phyloP scores from a whole-genome alignment of 2,888 invertebrate genomes.

The Napeogenes inachia region DNA sequence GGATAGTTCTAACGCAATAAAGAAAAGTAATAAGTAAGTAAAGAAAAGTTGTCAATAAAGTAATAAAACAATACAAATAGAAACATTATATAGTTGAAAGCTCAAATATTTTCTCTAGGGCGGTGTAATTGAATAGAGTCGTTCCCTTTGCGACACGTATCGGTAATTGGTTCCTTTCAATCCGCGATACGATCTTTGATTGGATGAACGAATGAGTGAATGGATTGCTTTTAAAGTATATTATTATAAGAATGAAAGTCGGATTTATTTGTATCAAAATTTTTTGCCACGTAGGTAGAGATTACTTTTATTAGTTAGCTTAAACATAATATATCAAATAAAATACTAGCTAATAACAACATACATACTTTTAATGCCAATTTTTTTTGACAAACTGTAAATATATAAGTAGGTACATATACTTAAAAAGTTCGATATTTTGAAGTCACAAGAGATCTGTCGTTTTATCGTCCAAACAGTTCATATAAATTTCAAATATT shows the following conservation, averaged over 20 bases:
- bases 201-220: conserved; percentile 10
- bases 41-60: conserved; percentile 1
- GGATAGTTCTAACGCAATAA: not conserved
- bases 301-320: too few relatives aligned
- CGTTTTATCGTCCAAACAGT: too few relatives aligned
- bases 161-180: conserved; percentile 25
- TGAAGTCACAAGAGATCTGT: too few relatives aligned
- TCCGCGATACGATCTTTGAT: conserved; percentile 20
- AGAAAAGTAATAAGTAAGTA: not conserved
- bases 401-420: too few relatives aligned
- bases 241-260: not conserved
- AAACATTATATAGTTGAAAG: not conserved
- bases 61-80: conserved; percentile 2
- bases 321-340: too few relatives aligned
- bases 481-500: too few relatives aligned
- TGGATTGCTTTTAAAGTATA: conserved; percentile 1
- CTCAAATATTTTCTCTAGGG: conserved; percentile 7
- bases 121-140: conserved; percentile 11
- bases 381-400: too few relatives aligned
- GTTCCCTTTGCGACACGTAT: conserved; percentile 13
- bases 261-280: too few relatives aligned
- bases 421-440: too few relatives aligned
- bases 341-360: too few relatives aligned
- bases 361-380: too few relatives aligned
- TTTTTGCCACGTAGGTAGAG: too few relatives aligned